These are phyloP conservation scores for Nemotelus pantherinus DNA, from an alignment of 2,888 invertebrate species.

Conservation along the genomic window DNA sequence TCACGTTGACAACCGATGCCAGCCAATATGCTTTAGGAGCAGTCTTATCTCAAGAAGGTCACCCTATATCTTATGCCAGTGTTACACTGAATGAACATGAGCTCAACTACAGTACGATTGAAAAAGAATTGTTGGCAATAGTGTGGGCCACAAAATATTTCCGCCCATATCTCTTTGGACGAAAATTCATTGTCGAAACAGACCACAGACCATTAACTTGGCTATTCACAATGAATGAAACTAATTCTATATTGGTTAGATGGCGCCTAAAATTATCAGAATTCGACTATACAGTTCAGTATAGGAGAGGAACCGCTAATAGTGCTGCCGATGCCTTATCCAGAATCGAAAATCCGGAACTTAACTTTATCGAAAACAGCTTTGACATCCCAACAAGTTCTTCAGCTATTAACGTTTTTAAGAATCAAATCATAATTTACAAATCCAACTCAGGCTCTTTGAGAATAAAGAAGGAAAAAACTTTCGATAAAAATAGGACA, in stretches of 20 bases:
- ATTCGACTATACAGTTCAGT: background rate
- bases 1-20: constrained; percentile 56
- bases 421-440: constrained; percentile 18
- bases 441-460: background rate
- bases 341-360: background rate
- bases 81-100: constrained; percentile 54
- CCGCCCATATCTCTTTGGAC: constrained; percentile 47
- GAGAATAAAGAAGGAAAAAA: background rate
- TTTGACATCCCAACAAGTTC: too few relatives aligned
- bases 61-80: constrained; percentile 55
- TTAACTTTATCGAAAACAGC: background rate
- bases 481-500: background rate
- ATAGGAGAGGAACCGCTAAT: background rate
- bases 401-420: background rate
- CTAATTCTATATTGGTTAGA: constrained; percentile 7
- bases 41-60: constrained; percentile 54
- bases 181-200: constrained; percentile 45
- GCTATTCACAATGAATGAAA: constrained; percentile 4
- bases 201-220: constrained; percentile 43
- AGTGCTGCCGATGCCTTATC: constrained; percentile 21
- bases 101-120: constrained; percentile 54
- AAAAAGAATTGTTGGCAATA: constrained; percentile 48
- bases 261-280: constrained; percentile 1
- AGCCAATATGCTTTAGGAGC: constrained; percentile 53
- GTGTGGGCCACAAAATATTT: constrained; percentile 50